phyloP scores from a whole-genome alignment of 2,113 vertebrate species.

The Felis chaus region DNA sequence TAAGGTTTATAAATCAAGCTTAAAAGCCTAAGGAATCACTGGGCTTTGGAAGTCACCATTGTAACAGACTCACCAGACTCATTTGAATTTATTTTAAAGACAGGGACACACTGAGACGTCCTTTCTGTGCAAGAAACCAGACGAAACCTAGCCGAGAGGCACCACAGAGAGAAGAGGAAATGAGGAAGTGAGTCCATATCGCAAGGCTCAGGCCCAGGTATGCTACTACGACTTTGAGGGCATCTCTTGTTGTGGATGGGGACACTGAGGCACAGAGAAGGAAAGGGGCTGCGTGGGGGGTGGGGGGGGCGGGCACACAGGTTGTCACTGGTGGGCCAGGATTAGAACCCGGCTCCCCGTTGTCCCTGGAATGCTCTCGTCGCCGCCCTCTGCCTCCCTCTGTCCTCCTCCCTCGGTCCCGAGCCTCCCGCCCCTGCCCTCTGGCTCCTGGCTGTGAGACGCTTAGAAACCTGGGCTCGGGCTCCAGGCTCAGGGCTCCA shows the following conservation, averaged over 20 bases:
- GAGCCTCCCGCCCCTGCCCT: fast-evolving
- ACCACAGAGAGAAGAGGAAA: fast-evolving
- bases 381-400: fast-evolving
- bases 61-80: background rate
- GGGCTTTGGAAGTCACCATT: background rate
- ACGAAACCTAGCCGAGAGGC: fast-evolving
- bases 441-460: background rate
- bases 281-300: too few relatives aligned
- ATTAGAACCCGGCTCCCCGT: fast-evolving
- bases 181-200: fast-evolving
- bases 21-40: background rate
- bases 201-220: fast-evolving
- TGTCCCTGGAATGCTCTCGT: fast-evolving
- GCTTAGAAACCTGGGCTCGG: background rate
- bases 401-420: background rate
- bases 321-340: background rate
- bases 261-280: background rate
- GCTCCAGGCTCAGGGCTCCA: background rate
- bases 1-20: background rate
- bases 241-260: fast-evolving
- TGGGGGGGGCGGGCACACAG: background rate
- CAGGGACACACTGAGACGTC: fast-evolving
- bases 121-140: background rate
- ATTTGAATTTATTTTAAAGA: background rate
- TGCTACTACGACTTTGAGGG: fast-evolving